Evolutionary conservation across 2,113 vertebrate species (phyloP).

Genomic region (Glareola pratincola): DNA sequence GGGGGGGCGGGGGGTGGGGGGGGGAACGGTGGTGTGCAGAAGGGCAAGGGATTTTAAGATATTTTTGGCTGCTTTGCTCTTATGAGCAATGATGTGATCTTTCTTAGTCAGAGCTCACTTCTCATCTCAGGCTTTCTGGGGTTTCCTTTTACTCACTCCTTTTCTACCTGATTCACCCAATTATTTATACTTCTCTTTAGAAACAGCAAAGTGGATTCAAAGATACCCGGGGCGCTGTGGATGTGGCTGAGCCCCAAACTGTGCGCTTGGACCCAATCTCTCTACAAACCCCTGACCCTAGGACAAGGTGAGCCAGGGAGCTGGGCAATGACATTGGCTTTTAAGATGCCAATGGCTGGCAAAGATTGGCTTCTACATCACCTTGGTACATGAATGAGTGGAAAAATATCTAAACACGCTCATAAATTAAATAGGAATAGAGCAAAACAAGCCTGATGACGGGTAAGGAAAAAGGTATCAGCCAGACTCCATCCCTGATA

Average conservation of each 20-base stretch:
- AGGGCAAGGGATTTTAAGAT: background rate
- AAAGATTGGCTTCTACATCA: background rate
- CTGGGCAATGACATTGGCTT: background rate
- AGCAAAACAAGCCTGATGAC: background rate
- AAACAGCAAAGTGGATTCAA: background rate
- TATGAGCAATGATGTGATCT: background rate
- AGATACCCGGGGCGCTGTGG: background rate
- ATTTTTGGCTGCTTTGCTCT: background rate
- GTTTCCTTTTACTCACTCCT: background rate
- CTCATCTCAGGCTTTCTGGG: background rate
- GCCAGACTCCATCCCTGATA: background rate
- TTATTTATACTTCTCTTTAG: background rate
- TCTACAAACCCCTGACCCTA: background rate
- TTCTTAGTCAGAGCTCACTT: background rate
- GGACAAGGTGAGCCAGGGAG: background rate
- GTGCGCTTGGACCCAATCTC: background rate
- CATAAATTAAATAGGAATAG: background rate
- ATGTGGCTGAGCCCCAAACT: background rate
- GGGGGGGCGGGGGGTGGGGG: accelerated
- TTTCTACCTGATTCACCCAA: background rate
- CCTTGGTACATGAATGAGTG: background rate
- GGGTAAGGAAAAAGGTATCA: background rate
- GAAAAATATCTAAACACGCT: background rate
- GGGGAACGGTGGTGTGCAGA: accelerated
- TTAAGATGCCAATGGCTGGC: background rate